A percentile compares a stretch with the other conserved stretches of the same genome.
Conservation (phyloP, 2,113 vertebrate genomes). For the Alectura lathami region DNA sequence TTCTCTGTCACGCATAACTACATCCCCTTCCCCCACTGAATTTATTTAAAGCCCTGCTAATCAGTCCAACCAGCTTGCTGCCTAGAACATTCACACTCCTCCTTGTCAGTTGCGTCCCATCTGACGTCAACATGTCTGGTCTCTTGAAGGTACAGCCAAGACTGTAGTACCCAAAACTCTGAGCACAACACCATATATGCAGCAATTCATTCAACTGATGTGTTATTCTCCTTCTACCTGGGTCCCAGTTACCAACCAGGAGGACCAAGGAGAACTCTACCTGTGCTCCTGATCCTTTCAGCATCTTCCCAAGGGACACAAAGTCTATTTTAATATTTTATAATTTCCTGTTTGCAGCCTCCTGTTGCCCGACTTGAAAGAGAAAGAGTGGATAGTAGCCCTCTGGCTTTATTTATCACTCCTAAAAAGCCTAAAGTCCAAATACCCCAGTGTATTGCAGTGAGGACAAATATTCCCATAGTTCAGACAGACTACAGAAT, state of each 20-base stretch:
- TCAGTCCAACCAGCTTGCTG: too few species aligned
- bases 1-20: not conserved
- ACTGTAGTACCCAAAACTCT: not conserved
- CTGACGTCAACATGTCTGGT: not conserved
- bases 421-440: not conserved
- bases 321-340: not conserved
- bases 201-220: not conserved
- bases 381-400: not conserved
- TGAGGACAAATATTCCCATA: not conserved
- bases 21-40: not conserved
- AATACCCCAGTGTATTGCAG: not conserved
- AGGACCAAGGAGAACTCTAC: not conserved
- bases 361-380: not conserved
- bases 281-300: not conserved
- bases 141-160: not conserved
- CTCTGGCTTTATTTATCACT: not conserved
- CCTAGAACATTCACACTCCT: not conserved
- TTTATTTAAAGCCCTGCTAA: not conserved
- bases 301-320: not conserved
- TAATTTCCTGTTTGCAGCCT: not conserved
- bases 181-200: not conserved
- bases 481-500: not conserved
- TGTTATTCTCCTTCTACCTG: not conserved
- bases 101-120: not conserved
- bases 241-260: not conserved